Percentiles rank a stretch among this genome's conserved stretches.
Conservation (phyloP, 2,888 invertebrate species). For the Actias luna region DNA sequence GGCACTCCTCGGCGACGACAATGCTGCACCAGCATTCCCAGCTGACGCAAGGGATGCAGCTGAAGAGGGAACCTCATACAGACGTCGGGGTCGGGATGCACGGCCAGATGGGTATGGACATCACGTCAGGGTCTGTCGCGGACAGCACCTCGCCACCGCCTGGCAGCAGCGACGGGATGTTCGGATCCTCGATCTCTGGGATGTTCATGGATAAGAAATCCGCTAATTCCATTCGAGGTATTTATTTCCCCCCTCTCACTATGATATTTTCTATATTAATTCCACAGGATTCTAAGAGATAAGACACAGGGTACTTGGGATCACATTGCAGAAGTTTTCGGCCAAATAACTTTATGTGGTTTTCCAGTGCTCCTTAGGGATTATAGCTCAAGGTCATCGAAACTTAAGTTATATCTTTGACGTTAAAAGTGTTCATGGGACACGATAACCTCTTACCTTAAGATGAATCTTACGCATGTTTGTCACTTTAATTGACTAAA, state of each 20-base stretch:
- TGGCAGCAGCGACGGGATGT: constrained; percentile 70
- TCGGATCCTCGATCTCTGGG: constrained; percentile 67
- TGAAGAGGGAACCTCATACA: constrained; percentile 68
- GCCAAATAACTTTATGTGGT: too few relatives aligned
- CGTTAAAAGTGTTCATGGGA: too few relatives aligned
- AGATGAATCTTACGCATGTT: too few relatives aligned
- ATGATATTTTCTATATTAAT: not conserved
- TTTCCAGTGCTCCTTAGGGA: too few relatives aligned
- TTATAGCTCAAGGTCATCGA: too few relatives aligned
- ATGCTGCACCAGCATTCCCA: constrained; percentile 66
- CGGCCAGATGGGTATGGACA: constrained; percentile 68
- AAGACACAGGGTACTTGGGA: too few relatives aligned
- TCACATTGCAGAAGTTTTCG: too few relatives aligned
- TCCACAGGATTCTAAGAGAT: too few relatives aligned
- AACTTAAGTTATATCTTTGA: too few relatives aligned
- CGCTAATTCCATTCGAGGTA: constrained; percentile 86
- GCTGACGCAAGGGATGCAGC: constrained; percentile 57
- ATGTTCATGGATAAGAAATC: constrained; percentile 83
- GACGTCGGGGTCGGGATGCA: constrained; percentile 60
- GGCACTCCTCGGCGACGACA: constrained; percentile 71
- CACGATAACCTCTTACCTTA: too few relatives aligned
- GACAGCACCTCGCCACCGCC: constrained; percentile 84
- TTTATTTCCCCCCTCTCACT: constrained; percentile 22
- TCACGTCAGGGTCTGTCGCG: constrained; percentile 70
- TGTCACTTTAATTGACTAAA: too few relatives aligned